Base-by-base conservation (phyloP, 2,797 vertebrate genomes). In the Argya squamiceps region DNA sequence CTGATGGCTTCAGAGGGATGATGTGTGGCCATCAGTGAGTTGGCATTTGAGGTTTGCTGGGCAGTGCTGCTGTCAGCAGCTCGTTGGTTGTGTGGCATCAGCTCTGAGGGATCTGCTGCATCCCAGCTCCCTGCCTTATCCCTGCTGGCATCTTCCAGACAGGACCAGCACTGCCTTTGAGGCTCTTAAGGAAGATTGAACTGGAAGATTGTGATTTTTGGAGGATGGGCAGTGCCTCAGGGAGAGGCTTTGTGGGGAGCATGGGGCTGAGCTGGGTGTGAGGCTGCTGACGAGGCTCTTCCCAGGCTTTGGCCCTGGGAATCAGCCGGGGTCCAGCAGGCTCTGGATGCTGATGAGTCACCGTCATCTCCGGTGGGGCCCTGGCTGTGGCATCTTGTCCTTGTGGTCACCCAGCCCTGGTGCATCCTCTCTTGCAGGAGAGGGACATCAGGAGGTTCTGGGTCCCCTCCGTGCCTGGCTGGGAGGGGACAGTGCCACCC, bases 271-370 rank as follows among this genome's bases (percentile, higher is more conserved):
- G n/a, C 21, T 11, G 74, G 39, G 19, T 27, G 70, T 50, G 1
- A n/a, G 74, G 86, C 74, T 62, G 89, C 86, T 75, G 88, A 24
- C 1, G 2, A 52, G 60, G 84, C 53, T 74, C 15, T 20, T 58
- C 18, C 2, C 2, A 19, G 23, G n/a, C 52, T 68, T 44, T 62
- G 82, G 62, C 52, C 11, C 12, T 9, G 64, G 58, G 80, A 58
- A 71, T 73, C 89, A 12, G 59, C 52, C 1, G 8, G 59, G 79
- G 58, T 89, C 14, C 13, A 23, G 70, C 41, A 10, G 86, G 75
- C 68, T 79, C 5, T 60, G 87, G 78, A 43, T 67, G 75, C 60
- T 82, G 91, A 70, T 87, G 87, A 89, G 87, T 94, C 79, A 64
- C 39, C 0, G 6, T 58, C 44, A 4, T 2, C 16, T 52, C 65